These are phyloP conservation scores for Saxidomus purpurata DNA, from an alignment of 1,140 invertebrate genomes.

Conservation along the genomic window DNA sequence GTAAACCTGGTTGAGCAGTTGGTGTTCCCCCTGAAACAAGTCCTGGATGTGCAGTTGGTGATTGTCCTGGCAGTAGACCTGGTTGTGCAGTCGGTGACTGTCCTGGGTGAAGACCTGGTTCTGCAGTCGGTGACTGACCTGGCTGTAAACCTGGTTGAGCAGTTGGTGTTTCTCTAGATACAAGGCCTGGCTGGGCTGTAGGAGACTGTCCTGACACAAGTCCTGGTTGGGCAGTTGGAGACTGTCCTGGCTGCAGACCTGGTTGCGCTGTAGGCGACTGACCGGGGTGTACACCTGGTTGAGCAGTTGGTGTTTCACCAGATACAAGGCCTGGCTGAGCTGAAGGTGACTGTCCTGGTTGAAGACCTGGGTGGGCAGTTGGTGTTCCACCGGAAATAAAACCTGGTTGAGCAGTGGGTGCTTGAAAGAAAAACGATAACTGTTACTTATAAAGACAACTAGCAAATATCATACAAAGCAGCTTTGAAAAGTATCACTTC, in stretches of 20 bases:
- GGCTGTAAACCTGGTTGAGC: neutral
- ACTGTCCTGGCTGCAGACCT: neutral
- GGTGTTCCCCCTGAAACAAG: neutral
- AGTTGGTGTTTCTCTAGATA: slow-evolving; percentile 2
- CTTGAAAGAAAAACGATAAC: too few relatives aligned
- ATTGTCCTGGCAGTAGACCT: neutral
- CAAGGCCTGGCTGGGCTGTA: neutral
- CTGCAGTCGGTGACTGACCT: neutral
- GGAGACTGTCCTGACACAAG: neutral
- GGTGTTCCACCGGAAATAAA: neutral
- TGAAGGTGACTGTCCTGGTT: too few relatives aligned
- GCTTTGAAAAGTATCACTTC: too few relatives aligned
- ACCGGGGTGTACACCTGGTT: neutral
- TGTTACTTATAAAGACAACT: too few relatives aligned
- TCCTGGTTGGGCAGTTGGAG: slow-evolving; percentile 43
- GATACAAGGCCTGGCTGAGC: slow-evolving; percentile 16
- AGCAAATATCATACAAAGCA: too few relatives aligned
- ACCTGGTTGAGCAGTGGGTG: too few relatives aligned
- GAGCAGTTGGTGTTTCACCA: slow-evolving; percentile 35
- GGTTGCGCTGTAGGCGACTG: slow-evolving; percentile 52
- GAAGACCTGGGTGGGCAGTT: too few relatives aligned
- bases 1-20: slow-evolving; percentile 40
- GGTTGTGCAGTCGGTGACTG: neutral
- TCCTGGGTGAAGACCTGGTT: neutral
- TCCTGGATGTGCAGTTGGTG: slow-evolving; percentile 38